Evolutionary conservation across 2,797 vertebrate genomes (phyloP).

Genomic region (Nannoperca australis): DNA sequence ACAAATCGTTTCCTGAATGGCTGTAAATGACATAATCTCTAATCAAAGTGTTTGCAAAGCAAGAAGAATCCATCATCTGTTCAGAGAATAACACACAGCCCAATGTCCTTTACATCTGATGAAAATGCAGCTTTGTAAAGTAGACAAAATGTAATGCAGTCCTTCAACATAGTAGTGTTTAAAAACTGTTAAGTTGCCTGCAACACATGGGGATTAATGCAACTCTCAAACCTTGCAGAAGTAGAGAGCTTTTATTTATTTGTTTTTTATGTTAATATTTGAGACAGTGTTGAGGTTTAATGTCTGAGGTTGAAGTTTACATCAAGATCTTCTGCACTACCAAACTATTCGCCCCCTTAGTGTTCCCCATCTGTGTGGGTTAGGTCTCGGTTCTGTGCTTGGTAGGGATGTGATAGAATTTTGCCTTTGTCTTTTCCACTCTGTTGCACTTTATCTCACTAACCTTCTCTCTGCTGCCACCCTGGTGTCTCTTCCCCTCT

Average conservation of each 20-base stretch:
- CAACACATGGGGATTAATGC: not conserved
- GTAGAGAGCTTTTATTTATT: not conserved
- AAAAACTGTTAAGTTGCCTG: not conserved
- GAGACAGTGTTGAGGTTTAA: slow-evolving; percentile 13
- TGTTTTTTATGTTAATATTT: not conserved
- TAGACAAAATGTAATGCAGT: not conserved
- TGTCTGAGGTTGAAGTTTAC: slow-evolving; percentile 30
- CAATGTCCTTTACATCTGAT: not conserved
- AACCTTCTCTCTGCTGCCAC: slow-evolving; percentile 42
- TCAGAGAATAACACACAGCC: slow-evolving; percentile 15
- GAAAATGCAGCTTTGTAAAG: slow-evolving; percentile 15
- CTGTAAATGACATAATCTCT: slow-evolving; percentile 30
- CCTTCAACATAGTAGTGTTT: not conserved
- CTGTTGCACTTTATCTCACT: slow-evolving; percentile 62
- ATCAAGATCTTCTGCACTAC: slow-evolving; percentile 12
- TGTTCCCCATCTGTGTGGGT: slow-evolving; percentile 20
- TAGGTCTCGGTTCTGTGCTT: slow-evolving; percentile 17
- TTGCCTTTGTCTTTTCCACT: slow-evolving; percentile 62
- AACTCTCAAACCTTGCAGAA: not conserved
- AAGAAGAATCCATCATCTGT: slow-evolving; percentile 31
- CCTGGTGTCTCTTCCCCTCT: slow-evolving; percentile 22
- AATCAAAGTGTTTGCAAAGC: slow-evolving; percentile 40
- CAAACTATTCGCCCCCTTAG: not conserved
- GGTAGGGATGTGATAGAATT: slow-evolving; percentile 36
- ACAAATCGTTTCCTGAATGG: slow-evolving; percentile 43